phyloP scores from a whole-genome alignment of 2,113 vertebrate species.

The Percopsis transmontana region DNA sequence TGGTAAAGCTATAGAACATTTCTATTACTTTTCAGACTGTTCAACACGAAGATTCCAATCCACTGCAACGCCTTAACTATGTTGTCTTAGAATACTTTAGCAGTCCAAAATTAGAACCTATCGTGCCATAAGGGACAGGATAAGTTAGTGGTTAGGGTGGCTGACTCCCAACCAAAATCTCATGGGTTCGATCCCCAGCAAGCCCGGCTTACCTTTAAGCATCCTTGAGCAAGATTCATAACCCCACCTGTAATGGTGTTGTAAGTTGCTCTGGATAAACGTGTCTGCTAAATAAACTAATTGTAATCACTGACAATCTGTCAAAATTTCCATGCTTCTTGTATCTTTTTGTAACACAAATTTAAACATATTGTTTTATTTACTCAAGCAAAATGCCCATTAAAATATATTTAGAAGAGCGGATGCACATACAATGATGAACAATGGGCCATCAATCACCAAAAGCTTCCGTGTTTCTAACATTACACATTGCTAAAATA shows the following conservation, averaged over 20 bases:
- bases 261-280: too few relatives aligned
- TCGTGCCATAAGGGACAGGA: too few relatives aligned
- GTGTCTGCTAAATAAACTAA: too few relatives aligned
- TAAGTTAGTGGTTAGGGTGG: too few relatives aligned
- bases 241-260: too few relatives aligned
- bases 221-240: too few relatives aligned
- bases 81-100: too few relatives aligned
- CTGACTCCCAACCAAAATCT: too few relatives aligned
- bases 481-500: slow-evolving; percentile 25
- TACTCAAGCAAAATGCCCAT: slow-evolving; percentile 15
- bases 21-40: slow-evolving; percentile 17
- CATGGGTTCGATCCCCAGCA: too few relatives aligned
- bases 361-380: slow-evolving; percentile 12
- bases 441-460: not conserved
- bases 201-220: too few relatives aligned
- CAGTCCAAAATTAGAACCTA: too few relatives aligned
- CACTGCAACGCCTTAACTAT: slow-evolving; percentile 1
- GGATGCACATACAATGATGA: slow-evolving; percentile 20
- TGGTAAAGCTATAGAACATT: slow-evolving; percentile 9
- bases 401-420: slow-evolving; percentile 30
- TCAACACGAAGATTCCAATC: slow-evolving; percentile 20
- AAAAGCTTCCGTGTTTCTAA: slow-evolving; percentile 10
- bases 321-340: slow-evolving; percentile 30
- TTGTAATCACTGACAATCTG: too few relatives aligned
- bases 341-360: slow-evolving; percentile 2